Base-by-base conservation (phyloP, 2,797 vertebrate genomes). In the Melanitta fusca region DNA sequence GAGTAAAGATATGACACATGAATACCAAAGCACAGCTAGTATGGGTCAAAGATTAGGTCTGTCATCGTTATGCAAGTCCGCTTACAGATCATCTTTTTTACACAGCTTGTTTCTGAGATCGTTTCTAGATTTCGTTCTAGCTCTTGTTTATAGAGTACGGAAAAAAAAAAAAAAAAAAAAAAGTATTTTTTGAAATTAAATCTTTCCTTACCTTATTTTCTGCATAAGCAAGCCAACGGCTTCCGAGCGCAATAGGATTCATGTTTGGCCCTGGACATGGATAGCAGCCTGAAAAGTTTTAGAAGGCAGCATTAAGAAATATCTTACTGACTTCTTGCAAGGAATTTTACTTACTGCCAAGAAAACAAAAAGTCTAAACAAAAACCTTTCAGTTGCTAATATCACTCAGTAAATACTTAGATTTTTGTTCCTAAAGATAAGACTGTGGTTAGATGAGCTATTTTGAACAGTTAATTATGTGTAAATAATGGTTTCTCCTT, bases 181-280 rank as follows among this genome's bases (percentile, higher is more conserved):
- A 17, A 62, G 17, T 4, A 9, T 24, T 58, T 49, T 60, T 69
- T 21, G 2, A 51, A 53, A 24, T 19, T 4, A 45, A 73, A 47
- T 8, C n/a, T 58, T 25, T 49, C 54, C 96, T 97, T 98, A 99
- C 99, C 99, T 99, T 99, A 97, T 99, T 99, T 97, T 99, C 99
- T 73, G 99, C 99, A 56, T 99, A 99, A 88, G 99, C 99, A 69
- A 99, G 98, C 99, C 99, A 99, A 83, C 99, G 99, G 92, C 98
- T 99, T 88, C 99, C 99, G 80, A 99, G 98, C 93, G 99, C 99
- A 88, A 99, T 98, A 41, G 99, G 99, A 97, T 99, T 99, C 98
- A 99, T 99, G 96, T 99, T 99, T 94, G 99, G 99, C 93, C 99
- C 99, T 15, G 99, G 99, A 88, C 99, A 99, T 54, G 99, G 99